phyloP scores from a whole-genome alignment of 2,113 vertebrate species.

The Cyrtonyx montezumae region DNA sequence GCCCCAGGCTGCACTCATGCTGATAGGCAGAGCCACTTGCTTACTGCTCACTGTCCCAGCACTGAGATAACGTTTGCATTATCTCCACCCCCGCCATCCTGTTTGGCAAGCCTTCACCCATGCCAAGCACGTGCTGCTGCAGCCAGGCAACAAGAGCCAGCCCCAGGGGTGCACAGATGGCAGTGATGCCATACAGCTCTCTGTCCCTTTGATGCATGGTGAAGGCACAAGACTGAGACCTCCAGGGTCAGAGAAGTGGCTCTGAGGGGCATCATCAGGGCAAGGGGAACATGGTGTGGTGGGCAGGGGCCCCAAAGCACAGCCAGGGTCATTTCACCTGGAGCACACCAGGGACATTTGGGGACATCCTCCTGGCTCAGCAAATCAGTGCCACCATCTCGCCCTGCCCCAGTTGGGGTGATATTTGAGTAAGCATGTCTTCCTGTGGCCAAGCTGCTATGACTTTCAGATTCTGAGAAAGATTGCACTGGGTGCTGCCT shows the following conservation, averaged over 20 bases:
- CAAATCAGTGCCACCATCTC: neutral
- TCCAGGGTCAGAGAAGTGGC: neutral
- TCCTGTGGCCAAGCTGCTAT: neutral
- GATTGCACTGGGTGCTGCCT: neutral
- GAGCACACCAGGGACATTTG: neutral
- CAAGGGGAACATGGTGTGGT: neutral
- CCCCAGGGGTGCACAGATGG: neutral
- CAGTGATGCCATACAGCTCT: neutral
- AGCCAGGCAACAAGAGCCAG: neutral
- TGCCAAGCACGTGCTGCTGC: fast-evolving
- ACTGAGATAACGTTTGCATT: neutral
- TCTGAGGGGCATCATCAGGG: neutral
- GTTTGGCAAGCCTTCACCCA: conserved; percentile 13
- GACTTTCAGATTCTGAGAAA: neutral
- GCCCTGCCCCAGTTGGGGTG: neutral
- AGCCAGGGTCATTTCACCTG: neutral
- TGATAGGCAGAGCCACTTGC: neutral
- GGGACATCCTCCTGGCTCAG: neutral
- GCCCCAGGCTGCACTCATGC: neutral
- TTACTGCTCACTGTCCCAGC: neutral
- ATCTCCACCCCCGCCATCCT: neutral
- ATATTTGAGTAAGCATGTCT: fast-evolving
- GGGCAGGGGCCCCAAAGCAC: fast-evolving
- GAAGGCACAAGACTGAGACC: neutral
- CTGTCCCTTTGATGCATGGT: fast-evolving